phyloP scores from a whole-genome alignment of 1,140 invertebrate genomes.

The Drosophila chauvacae region DNA sequence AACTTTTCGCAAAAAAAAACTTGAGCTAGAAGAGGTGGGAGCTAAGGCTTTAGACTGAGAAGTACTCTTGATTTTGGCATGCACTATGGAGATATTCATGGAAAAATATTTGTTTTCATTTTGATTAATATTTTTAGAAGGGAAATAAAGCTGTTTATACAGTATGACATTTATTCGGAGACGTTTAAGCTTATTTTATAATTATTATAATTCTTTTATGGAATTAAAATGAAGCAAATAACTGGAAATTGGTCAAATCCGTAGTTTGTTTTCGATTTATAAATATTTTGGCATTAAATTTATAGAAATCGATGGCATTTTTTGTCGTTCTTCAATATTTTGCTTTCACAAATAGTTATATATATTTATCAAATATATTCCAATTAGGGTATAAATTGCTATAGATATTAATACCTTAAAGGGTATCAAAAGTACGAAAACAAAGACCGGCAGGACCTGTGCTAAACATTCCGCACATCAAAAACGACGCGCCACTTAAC shows the following conservation, averaged over 20 bases:
- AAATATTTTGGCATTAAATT: too few species aligned
- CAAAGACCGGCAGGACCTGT: constrained; percentile 5
- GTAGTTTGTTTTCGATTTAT: too few species aligned
- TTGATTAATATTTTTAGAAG: not conserved
- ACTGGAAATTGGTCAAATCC: too few species aligned
- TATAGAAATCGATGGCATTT: too few species aligned
- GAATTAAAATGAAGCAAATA: too few species aligned
- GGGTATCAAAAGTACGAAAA: not conserved
- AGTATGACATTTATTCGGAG: too few species aligned
- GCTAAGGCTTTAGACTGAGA: not conserved
- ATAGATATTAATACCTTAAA: too few species aligned
- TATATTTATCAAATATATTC: not conserved
- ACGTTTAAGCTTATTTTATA: too few species aligned
- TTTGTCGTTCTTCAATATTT: too few species aligned
- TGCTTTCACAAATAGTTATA: not conserved
- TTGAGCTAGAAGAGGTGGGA: not conserved
- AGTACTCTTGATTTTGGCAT: not conserved
- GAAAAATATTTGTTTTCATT: not conserved
- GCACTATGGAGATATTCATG: not conserved
- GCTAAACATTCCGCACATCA: constrained; percentile 70
- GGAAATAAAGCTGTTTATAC: not conserved
- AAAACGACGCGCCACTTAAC: constrained; percentile 77
- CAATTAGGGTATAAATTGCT: too few species aligned
- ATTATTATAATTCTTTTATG: too few species aligned
- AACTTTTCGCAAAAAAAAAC: constrained; percentile 32